Evolutionary conservation across 2,888 invertebrate species (phyloP).

Genomic region (Drosophila trichaetosa): DNA sequence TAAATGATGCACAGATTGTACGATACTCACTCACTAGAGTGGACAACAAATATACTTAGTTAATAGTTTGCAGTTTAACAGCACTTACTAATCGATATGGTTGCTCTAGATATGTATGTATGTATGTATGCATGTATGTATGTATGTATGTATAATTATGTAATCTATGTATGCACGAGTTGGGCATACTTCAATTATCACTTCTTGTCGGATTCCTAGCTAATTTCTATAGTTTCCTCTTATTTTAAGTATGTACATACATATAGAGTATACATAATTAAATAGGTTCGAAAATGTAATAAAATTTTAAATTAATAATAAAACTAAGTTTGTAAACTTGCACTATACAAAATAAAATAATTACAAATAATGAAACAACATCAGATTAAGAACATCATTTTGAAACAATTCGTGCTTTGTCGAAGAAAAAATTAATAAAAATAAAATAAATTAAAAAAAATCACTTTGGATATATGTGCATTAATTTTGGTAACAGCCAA

Average conservation of each 20-base stretch:
- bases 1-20: slow-evolving; percentile 17
- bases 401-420: slow-evolving; percentile 5
- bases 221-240: slow-evolving; percentile 31
- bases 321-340: slow-evolving; percentile 48
- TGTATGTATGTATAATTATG: background rate
- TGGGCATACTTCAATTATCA: slow-evolving; percentile 10
- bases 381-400: background rate
- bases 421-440: slow-evolving; percentile 7
- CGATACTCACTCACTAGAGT: background rate
- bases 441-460: background rate
- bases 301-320: slow-evolving; percentile 25
- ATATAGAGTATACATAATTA: slow-evolving; percentile 17
- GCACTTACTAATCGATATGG: background rate
- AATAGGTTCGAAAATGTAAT: slow-evolving; percentile 34
- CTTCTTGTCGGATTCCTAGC: slow-evolving; percentile 35
- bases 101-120: slow-evolving; percentile 4
- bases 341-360: slow-evolving; percentile 37
- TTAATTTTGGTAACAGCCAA: background rate
- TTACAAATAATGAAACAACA: slow-evolving; percentile 27
- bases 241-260: slow-evolving; percentile 32
- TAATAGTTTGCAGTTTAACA: slow-evolving; percentile 8
- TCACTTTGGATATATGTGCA: background rate
- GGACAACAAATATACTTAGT: background rate
- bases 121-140: background rate
- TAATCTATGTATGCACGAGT: slow-evolving; percentile 2